Percentiles rank a stretch among this genome's conserved stretches.
Conservation (phyloP, 2,797 vertebrate genomes). For the Scarus forsteni region DNA sequence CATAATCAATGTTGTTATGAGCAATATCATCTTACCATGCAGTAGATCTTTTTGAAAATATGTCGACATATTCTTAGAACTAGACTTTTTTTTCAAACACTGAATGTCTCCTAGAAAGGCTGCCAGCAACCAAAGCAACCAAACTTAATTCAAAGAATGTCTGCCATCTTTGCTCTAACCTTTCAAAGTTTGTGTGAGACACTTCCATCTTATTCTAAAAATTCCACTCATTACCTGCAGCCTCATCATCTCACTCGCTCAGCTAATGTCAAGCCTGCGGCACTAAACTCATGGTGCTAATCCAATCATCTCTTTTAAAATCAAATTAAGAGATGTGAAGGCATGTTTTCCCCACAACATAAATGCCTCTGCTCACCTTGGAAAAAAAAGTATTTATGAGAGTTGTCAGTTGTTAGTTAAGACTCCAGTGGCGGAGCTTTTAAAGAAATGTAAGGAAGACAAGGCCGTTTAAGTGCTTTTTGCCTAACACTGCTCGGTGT, state of each 20-base stretch:
- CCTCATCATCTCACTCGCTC: constrained; percentile 20
- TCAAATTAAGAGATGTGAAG: constrained; percentile 18
- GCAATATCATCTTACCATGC: too few species aligned
- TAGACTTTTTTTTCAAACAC: neutral
- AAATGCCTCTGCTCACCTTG: neutral
- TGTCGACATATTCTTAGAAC: too few species aligned
- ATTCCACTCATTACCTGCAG: constrained; percentile 15
- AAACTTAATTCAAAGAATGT: neutral
- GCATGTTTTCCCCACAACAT: neutral
- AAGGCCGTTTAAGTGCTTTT: constrained; percentile 6
- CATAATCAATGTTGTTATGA: too few species aligned
- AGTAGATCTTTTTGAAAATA: too few species aligned
- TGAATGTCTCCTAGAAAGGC: neutral
- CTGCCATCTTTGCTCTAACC: neutral
- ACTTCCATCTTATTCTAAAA: constrained; percentile 12
- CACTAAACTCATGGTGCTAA: constrained; percentile 20
- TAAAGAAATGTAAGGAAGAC: constrained; percentile 27
- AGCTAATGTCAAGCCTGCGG: constrained; percentile 17
- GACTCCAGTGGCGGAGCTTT: constrained; percentile 11
- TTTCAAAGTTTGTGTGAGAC: neutral
- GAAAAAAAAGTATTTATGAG: constrained; percentile 27
- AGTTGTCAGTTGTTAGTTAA: neutral
- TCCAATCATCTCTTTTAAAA: constrained; percentile 31
- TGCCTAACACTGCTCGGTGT: neutral
- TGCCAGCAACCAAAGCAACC: neutral